Evolutionary conservation across 2,113 vertebrate genomes (phyloP).

Genomic region (Picathartes gymnocephalus): DNA sequence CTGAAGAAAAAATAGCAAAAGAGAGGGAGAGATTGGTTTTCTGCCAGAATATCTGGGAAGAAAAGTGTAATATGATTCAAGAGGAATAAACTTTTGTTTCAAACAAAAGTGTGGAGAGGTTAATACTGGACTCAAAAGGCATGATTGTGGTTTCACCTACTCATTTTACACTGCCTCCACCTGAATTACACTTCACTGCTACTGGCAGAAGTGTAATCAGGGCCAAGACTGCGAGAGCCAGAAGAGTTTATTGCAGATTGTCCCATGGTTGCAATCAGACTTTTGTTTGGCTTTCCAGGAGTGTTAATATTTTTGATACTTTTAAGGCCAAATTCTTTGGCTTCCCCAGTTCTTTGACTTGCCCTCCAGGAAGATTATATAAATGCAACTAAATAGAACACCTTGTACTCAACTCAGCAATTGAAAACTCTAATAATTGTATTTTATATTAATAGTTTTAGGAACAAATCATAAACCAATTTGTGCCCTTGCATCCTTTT

Average conservation of each 20-base stretch:
- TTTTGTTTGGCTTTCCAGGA: not conserved
- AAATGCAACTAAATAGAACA: not conserved
- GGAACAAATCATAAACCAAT: not conserved
- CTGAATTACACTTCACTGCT: not conserved
- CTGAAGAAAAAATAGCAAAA: constrained; percentile 40
- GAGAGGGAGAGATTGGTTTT: not conserved
- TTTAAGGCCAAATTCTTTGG: not conserved
- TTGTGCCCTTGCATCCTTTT: not conserved
- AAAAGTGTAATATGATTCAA: not conserved
- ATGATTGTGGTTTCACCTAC: not conserved
- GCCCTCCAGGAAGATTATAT: not conserved
- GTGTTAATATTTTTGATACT: not conserved
- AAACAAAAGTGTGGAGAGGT: not conserved
- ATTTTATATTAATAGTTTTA: not conserved
- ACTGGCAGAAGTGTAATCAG: not conserved
- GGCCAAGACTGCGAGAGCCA: not conserved
- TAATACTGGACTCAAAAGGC: not conserved
- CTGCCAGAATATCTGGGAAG: not conserved
- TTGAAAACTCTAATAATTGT: not conserved
- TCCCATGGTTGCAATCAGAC: not conserved
- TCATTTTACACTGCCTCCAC: not conserved
- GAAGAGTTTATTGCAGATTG: not conserved
- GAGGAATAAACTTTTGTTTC: not conserved
- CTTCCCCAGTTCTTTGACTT: not conserved
- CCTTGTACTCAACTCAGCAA: not conserved